A percentile compares a stretch with the other conserved stretches of the same genome.
Conservation (phyloP, 2,888 invertebrate genomes). For the Acronicta leporina region DNA sequence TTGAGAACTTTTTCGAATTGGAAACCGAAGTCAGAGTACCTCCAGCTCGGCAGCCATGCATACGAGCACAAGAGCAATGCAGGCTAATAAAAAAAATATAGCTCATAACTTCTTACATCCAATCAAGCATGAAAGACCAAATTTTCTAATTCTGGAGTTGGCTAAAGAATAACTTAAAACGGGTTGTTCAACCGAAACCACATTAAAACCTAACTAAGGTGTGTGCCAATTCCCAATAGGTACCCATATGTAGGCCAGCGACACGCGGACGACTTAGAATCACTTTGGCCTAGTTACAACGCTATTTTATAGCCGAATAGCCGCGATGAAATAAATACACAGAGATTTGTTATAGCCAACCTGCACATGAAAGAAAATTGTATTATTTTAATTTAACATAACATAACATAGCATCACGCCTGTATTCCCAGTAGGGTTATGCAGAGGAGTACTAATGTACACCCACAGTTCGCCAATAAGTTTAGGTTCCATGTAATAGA, state of each 20-base stretch:
- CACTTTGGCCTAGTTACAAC: constrained; percentile 22
- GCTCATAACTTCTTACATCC: too few species aligned
- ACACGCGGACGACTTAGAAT: constrained; percentile 25
- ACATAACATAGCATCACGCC: too few species aligned
- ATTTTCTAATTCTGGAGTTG: not conserved
- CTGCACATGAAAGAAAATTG: not conserved
- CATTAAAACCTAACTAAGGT: constrained; percentile 52
- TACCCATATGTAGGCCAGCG: constrained; percentile 25
- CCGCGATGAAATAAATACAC: constrained; percentile 7
- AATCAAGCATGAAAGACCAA: not conserved
- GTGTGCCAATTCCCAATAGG: constrained; percentile 43
- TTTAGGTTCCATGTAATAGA: too few species aligned
- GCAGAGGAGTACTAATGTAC: too few species aligned
- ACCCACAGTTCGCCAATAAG: too few species aligned
- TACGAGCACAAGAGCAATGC: too few species aligned
- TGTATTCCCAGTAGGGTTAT: too few species aligned
- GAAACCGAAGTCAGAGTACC: too few species aligned
- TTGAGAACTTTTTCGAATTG: too few species aligned
- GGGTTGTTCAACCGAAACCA: constrained; percentile 36
- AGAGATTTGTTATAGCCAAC: constrained; percentile 11
- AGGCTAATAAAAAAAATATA: too few species aligned
- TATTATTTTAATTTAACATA: not conserved
- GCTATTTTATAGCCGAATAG: constrained; percentile 15
- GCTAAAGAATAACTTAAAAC: constrained; percentile 18
- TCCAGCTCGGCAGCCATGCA: too few species aligned